Evolutionary conservation across 2,113 vertebrate species (phyloP).

Genomic region (Galeopterus variegatus): DNA sequence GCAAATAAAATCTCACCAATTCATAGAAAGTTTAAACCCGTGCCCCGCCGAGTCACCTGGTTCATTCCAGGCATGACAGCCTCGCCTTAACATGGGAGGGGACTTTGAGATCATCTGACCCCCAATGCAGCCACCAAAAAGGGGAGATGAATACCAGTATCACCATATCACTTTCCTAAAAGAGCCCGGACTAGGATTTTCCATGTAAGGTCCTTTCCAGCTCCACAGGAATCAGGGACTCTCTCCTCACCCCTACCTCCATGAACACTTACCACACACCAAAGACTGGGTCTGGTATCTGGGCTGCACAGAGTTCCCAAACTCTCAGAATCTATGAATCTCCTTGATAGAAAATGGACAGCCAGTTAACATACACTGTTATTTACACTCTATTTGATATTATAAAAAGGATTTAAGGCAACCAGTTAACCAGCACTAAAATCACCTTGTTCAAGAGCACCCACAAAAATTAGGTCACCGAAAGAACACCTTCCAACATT

Average conservation of each 20-base stretch:
- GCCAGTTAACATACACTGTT: background rate
- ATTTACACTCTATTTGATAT: background rate
- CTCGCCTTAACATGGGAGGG: background rate
- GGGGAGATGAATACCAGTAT: background rate
- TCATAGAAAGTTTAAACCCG: conserved; percentile 25
- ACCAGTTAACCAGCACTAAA: background rate
- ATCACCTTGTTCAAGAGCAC: background rate
- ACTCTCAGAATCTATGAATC: background rate
- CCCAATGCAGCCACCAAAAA: background rate
- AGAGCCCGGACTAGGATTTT: background rate
- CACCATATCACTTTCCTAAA: background rate
- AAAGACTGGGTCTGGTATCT: background rate
- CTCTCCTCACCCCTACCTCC: background rate
- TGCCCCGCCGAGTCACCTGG: background rate
- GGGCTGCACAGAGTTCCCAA: background rate
- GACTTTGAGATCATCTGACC: background rate
- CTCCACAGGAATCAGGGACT: too few relatives aligned
- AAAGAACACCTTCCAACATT: background rate
- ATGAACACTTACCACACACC: background rate
- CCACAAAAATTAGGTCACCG: background rate
- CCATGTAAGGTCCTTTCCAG: background rate
- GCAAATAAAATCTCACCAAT: conserved; percentile 76
- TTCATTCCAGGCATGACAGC: background rate
- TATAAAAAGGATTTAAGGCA: background rate
- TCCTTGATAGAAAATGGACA: background rate